Conservation (phyloP, 2,888 invertebrate species). For the Petrolisthes manimaculis region DNA sequence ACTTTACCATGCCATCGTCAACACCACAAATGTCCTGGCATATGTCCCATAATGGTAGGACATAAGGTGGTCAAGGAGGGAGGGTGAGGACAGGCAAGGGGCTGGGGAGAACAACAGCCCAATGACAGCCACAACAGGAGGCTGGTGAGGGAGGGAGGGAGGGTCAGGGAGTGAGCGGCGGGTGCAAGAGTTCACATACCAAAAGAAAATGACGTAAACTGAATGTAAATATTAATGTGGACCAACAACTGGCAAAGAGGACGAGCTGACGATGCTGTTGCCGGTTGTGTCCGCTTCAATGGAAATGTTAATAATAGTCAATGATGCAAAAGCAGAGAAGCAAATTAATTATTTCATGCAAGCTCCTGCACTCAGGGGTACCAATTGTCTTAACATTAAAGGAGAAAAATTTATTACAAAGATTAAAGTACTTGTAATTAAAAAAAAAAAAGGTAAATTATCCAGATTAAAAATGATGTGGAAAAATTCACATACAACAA, state of each 20-base stretch:
- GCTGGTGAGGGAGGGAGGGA: no score
- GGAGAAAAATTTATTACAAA: no score
- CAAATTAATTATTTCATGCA: slow-evolving; percentile 13
- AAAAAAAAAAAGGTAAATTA: no score
- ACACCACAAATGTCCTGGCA: no score
- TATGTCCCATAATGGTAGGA: not conserved
- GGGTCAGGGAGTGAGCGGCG: slow-evolving; percentile 9
- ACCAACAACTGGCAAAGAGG: not conserved
- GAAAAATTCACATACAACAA: no score
- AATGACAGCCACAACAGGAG: no score
- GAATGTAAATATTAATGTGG: not conserved
- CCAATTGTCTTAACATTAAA: no score
- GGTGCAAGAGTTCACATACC: slow-evolving; percentile 56
- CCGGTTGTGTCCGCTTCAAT: not conserved
- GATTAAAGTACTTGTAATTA: not conserved
- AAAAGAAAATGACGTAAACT: slow-evolving; percentile 40
- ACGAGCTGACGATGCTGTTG: not conserved
- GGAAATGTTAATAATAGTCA: not conserved
- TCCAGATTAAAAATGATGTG: no score
- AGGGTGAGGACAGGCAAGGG: slow-evolving; percentile 9
- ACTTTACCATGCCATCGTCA: no score
- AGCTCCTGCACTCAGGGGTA: slow-evolving; percentile 9
- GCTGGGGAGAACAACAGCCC: not conserved
- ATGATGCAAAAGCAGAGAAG: not conserved
- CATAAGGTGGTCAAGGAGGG: slow-evolving; percentile 3